Evolutionary conservation across 37 sponge, comb jelly and placozoan species (phyloP).

Genomic region (Tethya wilhelma): DNA sequence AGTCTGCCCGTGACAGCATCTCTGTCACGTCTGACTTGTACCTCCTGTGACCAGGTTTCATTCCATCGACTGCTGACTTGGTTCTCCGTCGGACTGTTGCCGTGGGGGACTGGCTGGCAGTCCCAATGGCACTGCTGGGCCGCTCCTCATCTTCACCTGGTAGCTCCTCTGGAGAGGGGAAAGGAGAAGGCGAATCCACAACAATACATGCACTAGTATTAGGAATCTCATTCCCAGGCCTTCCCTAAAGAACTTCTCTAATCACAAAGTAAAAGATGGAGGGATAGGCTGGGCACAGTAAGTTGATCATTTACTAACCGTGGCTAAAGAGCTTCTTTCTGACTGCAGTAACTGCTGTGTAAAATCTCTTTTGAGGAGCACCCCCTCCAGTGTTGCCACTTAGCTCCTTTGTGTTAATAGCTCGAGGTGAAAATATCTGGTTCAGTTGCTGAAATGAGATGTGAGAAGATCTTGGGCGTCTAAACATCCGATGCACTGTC

Average conservation of each 20-base stretch:
- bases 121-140: not conserved
- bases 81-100: slow-evolving; percentile 3
- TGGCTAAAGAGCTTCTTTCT: slow-evolving; percentile 12
- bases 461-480: slow-evolving; percentile 11
- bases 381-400: too few relatives aligned
- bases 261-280: too few relatives aligned
- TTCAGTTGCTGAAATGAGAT: slow-evolving; percentile 32
- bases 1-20: not conserved
- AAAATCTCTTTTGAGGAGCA: not conserved
- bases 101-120: not conserved
- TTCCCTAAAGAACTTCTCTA: too few relatives aligned
- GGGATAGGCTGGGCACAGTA: too few relatives aligned
- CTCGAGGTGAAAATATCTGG: slow-evolving; percentile 27
- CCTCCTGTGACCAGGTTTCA: slow-evolving; percentile 14
- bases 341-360: not conserved
- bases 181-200: too few relatives aligned
- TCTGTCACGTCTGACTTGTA: slow-evolving; percentile 41
- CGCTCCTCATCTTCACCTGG: not conserved
- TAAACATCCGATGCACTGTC: slow-evolving; percentile 32
- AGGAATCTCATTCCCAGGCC: too few relatives aligned
- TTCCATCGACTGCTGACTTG: too few relatives aligned
- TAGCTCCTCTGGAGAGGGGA: too few relatives aligned
- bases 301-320: not conserved
- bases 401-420: slow-evolving; percentile 1
- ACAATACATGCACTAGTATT: too few relatives aligned